Evolutionary conservation across 2,113 vertebrate genomes (phyloP).

Genomic region (Puntigrus tetrazona): DNA sequence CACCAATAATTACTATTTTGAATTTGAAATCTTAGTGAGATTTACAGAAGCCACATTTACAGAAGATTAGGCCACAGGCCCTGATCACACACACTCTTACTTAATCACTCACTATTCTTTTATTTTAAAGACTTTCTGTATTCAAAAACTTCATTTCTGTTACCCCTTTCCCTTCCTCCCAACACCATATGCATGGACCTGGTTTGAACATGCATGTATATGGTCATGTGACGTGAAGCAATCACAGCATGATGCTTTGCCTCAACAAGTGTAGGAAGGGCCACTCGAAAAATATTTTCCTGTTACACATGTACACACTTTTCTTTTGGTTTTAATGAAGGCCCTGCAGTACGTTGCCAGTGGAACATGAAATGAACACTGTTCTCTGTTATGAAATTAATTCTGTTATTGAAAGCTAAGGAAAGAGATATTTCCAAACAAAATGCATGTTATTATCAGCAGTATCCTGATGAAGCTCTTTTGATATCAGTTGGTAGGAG

Average conservation of each 20-base stretch:
- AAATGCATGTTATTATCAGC: slow-evolving; percentile 65
- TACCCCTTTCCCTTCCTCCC: slow-evolving; percentile 1
- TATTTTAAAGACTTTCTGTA: slow-evolving; percentile 6
- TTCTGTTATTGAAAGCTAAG: not conserved
- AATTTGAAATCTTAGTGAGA: not conserved
- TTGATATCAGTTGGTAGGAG: slow-evolving; percentile 39
- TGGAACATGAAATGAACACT: not conserved
- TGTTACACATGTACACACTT: slow-evolving; percentile 2
- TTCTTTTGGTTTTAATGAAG: slow-evolving; percentile 3
- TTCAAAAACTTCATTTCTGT: slow-evolving; percentile 16
- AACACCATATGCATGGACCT: slow-evolving; percentile 48
- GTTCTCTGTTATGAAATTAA: not conserved
- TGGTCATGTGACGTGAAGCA: slow-evolving; percentile 42
- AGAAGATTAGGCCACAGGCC: not conserved
- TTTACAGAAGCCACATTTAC: not conserved
- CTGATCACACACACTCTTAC: not conserved
- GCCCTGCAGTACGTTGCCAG: not conserved
- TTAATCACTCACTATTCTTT: not conserved
- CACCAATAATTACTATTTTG: not conserved
- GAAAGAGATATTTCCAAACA: not conserved
- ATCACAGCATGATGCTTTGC: slow-evolving; percentile 48
- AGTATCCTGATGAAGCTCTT: slow-evolving; percentile 40
- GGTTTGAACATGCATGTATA: slow-evolving; percentile 53
- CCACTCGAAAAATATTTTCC: not conserved
- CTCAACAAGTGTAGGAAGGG: slow-evolving; percentile 39